Conservation (phyloP, 2,113 vertebrate species). For the Scopus umbretta region DNA sequence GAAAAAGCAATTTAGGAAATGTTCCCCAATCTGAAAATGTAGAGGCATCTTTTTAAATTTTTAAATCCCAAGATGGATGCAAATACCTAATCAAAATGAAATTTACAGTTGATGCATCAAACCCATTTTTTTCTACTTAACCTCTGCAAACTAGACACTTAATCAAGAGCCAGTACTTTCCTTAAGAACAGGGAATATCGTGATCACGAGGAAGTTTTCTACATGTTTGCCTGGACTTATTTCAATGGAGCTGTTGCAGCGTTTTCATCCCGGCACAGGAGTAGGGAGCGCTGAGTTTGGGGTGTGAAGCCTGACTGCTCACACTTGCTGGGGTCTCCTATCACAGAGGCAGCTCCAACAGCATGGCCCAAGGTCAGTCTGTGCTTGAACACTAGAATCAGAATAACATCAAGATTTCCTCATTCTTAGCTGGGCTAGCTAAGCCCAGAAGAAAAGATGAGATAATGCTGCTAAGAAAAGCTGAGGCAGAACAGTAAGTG, state of each 20-base stretch:
- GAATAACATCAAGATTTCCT: background rate
- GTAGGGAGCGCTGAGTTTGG: background rate
- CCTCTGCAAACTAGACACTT: background rate
- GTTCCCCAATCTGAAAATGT: background rate
- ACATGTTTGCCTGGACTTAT: background rate
- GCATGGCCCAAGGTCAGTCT: background rate
- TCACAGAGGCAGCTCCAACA: background rate
- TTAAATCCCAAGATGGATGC: background rate
- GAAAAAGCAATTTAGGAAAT: background rate
- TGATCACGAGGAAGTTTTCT: background rate
- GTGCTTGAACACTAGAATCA: background rate
- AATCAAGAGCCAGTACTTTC: background rate
- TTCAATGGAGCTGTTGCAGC: rapidly evolving
- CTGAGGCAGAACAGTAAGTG: background rate
- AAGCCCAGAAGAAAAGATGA: background rate
- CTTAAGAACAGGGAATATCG: background rate
- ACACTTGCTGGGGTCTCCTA: background rate
- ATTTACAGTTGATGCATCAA: background rate
- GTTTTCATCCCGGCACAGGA: background rate
- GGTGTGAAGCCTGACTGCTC: background rate
- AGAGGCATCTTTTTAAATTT: background rate
- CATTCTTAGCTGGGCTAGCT: background rate
- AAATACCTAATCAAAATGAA: background rate
- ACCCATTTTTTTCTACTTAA: background rate
- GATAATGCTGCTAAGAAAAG: background rate